phyloP scores from a whole-genome alignment of 1,140 invertebrate species.

The Gerris buenoi region DNA sequence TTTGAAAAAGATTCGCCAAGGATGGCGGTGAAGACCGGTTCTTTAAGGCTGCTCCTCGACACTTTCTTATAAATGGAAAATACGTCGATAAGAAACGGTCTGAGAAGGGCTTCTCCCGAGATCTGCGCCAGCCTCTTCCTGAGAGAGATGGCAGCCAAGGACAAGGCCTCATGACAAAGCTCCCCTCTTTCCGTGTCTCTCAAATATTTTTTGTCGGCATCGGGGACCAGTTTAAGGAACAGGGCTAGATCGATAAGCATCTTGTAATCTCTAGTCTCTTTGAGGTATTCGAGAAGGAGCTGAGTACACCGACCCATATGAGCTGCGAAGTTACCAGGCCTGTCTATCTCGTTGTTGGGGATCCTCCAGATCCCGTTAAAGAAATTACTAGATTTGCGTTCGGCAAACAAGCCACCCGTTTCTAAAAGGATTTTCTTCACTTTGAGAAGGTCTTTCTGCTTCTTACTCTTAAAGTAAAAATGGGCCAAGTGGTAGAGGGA shows the following conservation, averaged over 20 bases:
- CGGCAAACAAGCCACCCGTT: conserved; percentile 63
- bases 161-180: conserved; percentile 54
- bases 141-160: conserved; percentile 46
- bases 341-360: conserved; percentile 73
- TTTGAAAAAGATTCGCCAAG: conserved; percentile 18
- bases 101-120: conserved; percentile 12
- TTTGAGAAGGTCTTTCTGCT: conserved; percentile 46
- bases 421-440: conserved; percentile 55
- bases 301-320: conserved; percentile 76
- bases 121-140: conserved; percentile 29
- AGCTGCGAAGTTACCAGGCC: conserved; percentile 76
- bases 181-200: conserved; percentile 62
- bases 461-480: conserved; percentile 61
- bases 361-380: conserved; percentile 90
- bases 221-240: conserved; percentile 61
- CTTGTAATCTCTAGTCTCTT: conserved; percentile 59
- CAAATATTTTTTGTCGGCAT: conserved; percentile 70
- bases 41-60: conserved; percentile 15
- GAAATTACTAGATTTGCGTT: conserved; percentile 70
- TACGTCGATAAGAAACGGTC: conserved; percentile 19
- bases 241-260: conserved; percentile 64
- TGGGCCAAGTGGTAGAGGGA: conserved; percentile 74
- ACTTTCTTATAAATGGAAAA: conserved; percentile 19
- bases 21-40: conserved; percentile 15
- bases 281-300: conserved; percentile 64